These are phyloP conservation scores for Hyles euphorbiae DNA, from an alignment of 1,140 invertebrate genomes.

Conservation along the genomic window DNA sequence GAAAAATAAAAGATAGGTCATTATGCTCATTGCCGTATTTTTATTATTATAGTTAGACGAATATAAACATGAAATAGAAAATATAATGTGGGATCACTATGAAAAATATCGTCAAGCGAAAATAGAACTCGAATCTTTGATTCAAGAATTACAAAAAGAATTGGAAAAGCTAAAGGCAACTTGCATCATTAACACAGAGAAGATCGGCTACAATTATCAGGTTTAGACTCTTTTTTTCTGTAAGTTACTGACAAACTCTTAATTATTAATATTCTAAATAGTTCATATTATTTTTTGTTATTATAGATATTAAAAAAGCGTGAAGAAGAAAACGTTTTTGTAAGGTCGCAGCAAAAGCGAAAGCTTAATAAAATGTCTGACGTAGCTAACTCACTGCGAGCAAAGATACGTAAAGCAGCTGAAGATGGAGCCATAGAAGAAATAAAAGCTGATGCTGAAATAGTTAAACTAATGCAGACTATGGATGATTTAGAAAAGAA, in stretches of 20 bases:
- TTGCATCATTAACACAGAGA: slow-evolving; percentile 86
- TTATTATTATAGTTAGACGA: slow-evolving; percentile 67
- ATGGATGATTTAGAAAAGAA: slow-evolving; percentile 81
- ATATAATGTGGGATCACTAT: slow-evolving; percentile 79
- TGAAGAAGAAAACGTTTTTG: slow-evolving; percentile 90
- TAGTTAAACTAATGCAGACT: slow-evolving; percentile 78
- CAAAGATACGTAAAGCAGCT: slow-evolving; percentile 77
- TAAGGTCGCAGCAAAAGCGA: slow-evolving; percentile 88
- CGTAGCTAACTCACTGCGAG: slow-evolving; percentile 78
- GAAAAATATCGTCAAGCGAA: slow-evolving; percentile 82
- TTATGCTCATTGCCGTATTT: neutral
- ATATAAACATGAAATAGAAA: slow-evolving; percentile 78
- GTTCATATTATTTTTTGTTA: neutral
- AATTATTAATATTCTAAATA: neutral
- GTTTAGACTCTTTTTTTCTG: slow-evolving; percentile 25
- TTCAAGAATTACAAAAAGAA: slow-evolving; percentile 85
- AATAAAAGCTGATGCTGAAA: slow-evolving; percentile 76
- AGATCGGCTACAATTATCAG: slow-evolving; percentile 90
- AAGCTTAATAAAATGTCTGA: slow-evolving; percentile 88
- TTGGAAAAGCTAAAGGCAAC: slow-evolving; percentile 85
- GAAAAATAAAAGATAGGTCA: neutral
- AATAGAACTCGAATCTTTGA: slow-evolving; percentile 82
- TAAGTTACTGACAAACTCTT: neutral
- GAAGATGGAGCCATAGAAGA: slow-evolving; percentile 76
- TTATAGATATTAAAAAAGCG: slow-evolving; percentile 85